Conservation (phyloP, 2,888 invertebrate genomes). For the Pyrocoelia pectoralis region DNA sequence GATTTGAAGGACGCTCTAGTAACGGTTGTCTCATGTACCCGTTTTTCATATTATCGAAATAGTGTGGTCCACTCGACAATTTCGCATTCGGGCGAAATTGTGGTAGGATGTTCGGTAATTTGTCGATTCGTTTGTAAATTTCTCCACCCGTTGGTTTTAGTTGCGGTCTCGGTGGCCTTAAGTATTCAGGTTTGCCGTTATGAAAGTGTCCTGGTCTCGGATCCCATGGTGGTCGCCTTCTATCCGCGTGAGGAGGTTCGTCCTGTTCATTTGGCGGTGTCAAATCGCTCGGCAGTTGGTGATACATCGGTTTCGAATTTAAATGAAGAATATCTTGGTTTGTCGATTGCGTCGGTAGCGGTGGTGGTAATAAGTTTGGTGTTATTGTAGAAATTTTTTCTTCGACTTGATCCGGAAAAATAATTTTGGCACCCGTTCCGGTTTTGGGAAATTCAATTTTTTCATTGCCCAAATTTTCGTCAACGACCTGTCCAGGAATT, state of each 20-base stretch:
- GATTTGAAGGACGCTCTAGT: slow-evolving; percentile 57
- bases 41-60: slow-evolving; percentile 40
- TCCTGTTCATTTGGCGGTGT: slow-evolving; percentile 60
- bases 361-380: slow-evolving; percentile 39
- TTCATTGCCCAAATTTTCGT: slow-evolving; percentile 51
- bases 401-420: slow-evolving; percentile 54
- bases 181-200: slow-evolving; percentile 58
- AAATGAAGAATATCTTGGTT: slow-evolving; percentile 55
- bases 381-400: slow-evolving; percentile 32
- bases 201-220: slow-evolving; percentile 59
- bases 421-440: slow-evolving; percentile 50
- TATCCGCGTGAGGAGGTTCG: slow-evolving; percentile 44
- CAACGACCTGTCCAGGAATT: slow-evolving; percentile 57
- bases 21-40: slow-evolving; percentile 56
- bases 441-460: slow-evolving; percentile 48
- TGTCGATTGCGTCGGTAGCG: slow-evolving; percentile 38
- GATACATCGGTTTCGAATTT: slow-evolving; percentile 58
- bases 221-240: slow-evolving; percentile 61
- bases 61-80: slow-evolving; percentile 58
- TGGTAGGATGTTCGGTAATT: slow-evolving; percentile 73
- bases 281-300: slow-evolving; percentile 59
- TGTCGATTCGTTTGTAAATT: slow-evolving; percentile 57
- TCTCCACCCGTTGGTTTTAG: slow-evolving; percentile 48
- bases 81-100: slow-evolving; percentile 76
- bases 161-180: slow-evolving; percentile 55